Conservation (phyloP, 2,113 vertebrate genomes). For the Dasypus novemcinctus region DNA sequence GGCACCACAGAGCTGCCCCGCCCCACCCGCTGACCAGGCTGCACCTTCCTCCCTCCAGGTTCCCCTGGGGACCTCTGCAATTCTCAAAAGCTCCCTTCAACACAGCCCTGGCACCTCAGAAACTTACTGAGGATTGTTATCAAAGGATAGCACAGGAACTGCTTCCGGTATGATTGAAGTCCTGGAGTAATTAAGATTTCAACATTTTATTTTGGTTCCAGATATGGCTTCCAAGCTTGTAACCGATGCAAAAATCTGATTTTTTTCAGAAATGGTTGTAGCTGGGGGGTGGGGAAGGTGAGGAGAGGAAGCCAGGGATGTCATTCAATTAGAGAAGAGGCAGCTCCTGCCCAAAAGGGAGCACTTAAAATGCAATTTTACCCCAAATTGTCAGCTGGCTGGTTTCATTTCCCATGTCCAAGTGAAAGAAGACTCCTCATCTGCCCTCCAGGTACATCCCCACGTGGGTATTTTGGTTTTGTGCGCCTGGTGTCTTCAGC, state of each 20-base stretch:
- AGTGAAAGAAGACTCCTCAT: background rate
- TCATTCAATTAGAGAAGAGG: background rate
- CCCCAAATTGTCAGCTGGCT: background rate
- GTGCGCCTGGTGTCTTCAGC: background rate
- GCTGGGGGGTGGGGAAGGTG: too few species aligned
- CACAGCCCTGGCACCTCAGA: slow-evolving; percentile 16
- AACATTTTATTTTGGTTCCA: slow-evolving; percentile 54
- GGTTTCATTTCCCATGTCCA: background rate
- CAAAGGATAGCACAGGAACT: slow-evolving; percentile 48
- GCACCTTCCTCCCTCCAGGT: background rate
- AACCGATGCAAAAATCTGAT: background rate
- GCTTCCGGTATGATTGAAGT: background rate
- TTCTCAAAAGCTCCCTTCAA: slow-evolving; percentile 55
- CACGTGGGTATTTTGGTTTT: background rate
- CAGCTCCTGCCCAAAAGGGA: background rate
- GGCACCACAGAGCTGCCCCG: too few species aligned
- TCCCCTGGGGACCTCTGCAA: background rate
- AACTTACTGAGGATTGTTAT: slow-evolving; percentile 46
- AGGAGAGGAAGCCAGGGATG: background rate
- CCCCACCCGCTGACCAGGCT: background rate
- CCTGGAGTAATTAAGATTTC: slow-evolving; percentile 40
- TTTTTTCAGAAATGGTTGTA: slow-evolving; percentile 55
- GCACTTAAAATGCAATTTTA: background rate
- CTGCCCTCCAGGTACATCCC: background rate
- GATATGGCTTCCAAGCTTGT: slow-evolving; percentile 2